Evolutionary conservation across 2,113 vertebrate species (phyloP), one percentile per base, ranked within the genome.

Genomic region (Phalacrocorax aristotelis): DNA sequence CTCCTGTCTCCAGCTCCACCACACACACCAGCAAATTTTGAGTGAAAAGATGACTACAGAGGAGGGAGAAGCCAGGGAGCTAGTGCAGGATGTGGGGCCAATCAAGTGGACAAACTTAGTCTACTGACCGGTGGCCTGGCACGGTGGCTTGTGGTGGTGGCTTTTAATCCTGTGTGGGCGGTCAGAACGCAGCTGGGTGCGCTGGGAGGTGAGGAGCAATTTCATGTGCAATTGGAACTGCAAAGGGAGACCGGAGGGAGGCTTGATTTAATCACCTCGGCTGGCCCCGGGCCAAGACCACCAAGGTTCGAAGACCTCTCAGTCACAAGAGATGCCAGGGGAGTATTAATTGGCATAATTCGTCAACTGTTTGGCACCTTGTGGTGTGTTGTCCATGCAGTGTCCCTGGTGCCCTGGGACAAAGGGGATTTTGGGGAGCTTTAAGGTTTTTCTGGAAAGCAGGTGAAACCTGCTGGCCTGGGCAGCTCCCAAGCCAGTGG

Each of bases 401-500:
- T 9, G 22, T 69, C 66, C 4, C 0, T 0, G 0, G 34, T 82
- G 49, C 21, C 79, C 20, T 0, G 0, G 38, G 4, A 15, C 38
- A 3, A 15, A 22, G 11, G 4, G 44, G 9, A 26, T 60, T 44
- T 38, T 32, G 71, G 23, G 29, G 23, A 71, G 7, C 74, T 94
- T 76, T 49, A 80, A 76, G 49, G 22, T n/a, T 91, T 78, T 95
- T 90, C 32, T 57, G 69, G 52, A 83, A 90, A 72, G 44, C 8
- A 4, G 34, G 15, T 69, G 65, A 65, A 65, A 12, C 54, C 46
- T 8, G 19, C 34, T 52, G 60, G 30, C 32, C 44, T 51, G 27
- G 26, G 34, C 2, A 4, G 18, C 65, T 85, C 29, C 10, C 2
- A 9, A 52, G 42, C 48, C 7, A 2, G 8, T 38, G 51, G 20